Evolutionary conservation across 2,113 vertebrate species (phyloP).

Genomic region (Archocentrus centrarchus): DNA sequence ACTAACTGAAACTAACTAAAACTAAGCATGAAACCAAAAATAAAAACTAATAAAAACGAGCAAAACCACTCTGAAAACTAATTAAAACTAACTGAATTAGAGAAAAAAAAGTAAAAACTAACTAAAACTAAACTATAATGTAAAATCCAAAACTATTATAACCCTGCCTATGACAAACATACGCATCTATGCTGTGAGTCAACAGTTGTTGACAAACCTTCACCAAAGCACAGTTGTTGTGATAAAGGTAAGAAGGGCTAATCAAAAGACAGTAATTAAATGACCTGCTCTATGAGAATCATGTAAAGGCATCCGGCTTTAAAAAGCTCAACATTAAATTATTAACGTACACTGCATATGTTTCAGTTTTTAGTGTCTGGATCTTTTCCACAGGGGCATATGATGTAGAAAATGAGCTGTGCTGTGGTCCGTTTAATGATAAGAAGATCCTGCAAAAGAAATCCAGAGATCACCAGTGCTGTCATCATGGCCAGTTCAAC

Average conservation of each 20-base stretch:
- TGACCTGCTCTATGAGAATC: background rate
- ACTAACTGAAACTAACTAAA: too few species aligned
- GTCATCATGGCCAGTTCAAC: conserved; percentile 12
- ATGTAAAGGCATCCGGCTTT: background rate
- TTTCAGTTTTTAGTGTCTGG: background rate
- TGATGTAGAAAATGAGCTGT: background rate
- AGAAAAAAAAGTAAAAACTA: too few species aligned
- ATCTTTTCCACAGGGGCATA: conserved; percentile 1
- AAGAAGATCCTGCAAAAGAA: background rate
- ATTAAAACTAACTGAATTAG: too few species aligned
- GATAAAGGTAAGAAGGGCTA: background rate
- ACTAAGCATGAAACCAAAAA: too few species aligned
- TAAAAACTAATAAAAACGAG: too few species aligned
- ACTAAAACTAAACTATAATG: too few species aligned
- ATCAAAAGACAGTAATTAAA: background rate
- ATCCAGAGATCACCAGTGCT: background rate
- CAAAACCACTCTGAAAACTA: too few species aligned
- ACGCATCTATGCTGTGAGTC: background rate
- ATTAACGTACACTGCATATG: background rate
- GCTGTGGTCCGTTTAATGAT: background rate
- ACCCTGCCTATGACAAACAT: background rate
- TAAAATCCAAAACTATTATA: too few species aligned
- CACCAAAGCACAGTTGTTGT: background rate
- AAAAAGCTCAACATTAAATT: background rate
- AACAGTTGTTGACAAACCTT: background rate